These are phyloP conservation scores for Andrena dorsata DNA, from an alignment of 2,888 invertebrate genomes.

Conservation along the genomic window DNA sequence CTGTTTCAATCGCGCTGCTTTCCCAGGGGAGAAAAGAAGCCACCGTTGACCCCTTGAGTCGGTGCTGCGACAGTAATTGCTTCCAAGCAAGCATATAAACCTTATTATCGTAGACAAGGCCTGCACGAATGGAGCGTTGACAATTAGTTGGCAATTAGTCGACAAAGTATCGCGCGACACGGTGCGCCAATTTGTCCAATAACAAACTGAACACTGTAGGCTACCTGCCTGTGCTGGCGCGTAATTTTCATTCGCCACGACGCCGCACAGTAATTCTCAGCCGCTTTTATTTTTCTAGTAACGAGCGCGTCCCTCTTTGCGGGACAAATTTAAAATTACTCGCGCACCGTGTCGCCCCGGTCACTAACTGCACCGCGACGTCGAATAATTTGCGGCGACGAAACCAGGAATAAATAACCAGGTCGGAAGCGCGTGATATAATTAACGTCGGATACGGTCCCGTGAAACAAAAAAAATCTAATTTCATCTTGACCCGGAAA, in stretches of 20 bases:
- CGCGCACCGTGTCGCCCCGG: constrained; percentile 2
- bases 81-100: neutral
- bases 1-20: neutral
- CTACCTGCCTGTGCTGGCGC: neutral
- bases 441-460: constrained; percentile 37
- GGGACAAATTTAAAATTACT: constrained; percentile 44
- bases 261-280: neutral
- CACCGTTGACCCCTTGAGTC: neutral
- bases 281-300: constrained; percentile 39
- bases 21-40: neutral
- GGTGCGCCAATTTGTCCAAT: constrained; percentile 17
- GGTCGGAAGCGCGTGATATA: constrained; percentile 1
- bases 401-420: constrained; percentile 42
- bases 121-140: neutral
- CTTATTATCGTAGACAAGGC: neutral
- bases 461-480: constrained; percentile 23
- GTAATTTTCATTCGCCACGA: constrained; percentile 17
- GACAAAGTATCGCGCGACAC: neutral
- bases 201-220: neutral
- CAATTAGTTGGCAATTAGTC: neutral
- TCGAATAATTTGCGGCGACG: constrained; percentile 49
- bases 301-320: constrained; percentile 23
- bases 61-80: neutral
- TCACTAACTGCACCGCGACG: constrained; percentile 5
- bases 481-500: constrained; percentile 17